Percentiles rank a stretch among this genome's conserved stretches.
These are phyloP conservation scores for Acrocephalus arundinaceus DNA, from an alignment of 2,113 vertebrate species.

Conservation along the genomic window DNA sequence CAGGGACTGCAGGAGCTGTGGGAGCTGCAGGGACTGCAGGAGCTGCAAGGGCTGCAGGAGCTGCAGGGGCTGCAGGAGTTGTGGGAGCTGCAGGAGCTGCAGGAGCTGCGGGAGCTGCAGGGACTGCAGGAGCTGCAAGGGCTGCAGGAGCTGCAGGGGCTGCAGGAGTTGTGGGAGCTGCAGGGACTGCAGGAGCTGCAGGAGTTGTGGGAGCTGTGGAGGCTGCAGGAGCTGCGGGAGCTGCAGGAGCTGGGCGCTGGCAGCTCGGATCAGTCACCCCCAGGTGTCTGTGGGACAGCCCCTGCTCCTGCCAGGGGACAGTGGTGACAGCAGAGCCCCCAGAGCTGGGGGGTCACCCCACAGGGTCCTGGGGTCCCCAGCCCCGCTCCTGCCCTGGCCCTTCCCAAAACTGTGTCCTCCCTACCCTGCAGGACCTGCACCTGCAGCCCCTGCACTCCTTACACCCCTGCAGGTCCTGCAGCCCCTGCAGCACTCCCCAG, in stretches of 20 bases:
- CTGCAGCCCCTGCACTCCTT: no score
- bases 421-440: not conserved
- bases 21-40: not conserved
- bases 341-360: accelerated
- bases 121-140: no score
- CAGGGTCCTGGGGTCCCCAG: not conserved
- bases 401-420: no score
- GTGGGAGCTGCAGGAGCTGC: no score
- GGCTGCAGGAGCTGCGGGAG: no score
- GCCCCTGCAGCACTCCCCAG: accelerated
- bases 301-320: not conserved
- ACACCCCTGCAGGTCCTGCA: not conserved
- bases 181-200: not conserved
- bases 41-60: not conserved
- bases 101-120: not conserved
- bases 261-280: not conserved
- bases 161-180: not conserved
- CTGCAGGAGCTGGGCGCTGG: not conserved
- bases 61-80: not conserved
- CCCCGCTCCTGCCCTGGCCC: not conserved
- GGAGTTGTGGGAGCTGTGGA: no score
- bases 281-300: not conserved
- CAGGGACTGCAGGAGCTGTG: no score
- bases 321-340: not conserved
- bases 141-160: no score